Conservation (phyloP, 2,113 vertebrate genomes). For the Apeltes quadracus region DNA sequence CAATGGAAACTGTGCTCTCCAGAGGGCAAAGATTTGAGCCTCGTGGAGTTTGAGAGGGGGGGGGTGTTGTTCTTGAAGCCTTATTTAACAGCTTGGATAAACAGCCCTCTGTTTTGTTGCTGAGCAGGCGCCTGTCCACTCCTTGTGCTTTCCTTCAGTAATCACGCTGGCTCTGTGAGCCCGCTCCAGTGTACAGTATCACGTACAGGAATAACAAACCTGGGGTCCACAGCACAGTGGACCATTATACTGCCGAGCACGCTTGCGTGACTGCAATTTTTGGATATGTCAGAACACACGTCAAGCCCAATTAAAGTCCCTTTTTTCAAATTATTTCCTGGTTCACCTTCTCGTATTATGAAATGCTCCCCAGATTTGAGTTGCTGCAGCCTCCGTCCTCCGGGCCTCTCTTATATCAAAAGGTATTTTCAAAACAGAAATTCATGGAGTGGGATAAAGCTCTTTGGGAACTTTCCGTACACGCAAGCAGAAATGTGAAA, state of each 20-base stretch:
- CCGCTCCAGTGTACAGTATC: constrained; percentile 72
- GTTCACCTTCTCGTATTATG: constrained; percentile 67
- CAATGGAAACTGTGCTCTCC: constrained; percentile 83
- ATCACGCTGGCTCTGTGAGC: constrained; percentile 62
- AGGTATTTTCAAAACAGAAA: constrained; percentile 67
- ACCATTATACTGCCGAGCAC: constrained; percentile 69
- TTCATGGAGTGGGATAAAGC: constrained; percentile 23
- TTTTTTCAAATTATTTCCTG: constrained; percentile 54
- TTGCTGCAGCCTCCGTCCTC: constrained; percentile 40
- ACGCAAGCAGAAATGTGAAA: constrained; percentile 48
- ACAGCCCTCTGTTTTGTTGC: constrained; percentile 77
- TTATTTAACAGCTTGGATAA: constrained; percentile 82
- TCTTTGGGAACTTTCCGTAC: constrained; percentile 61
- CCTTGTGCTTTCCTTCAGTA: constrained; percentile 73
- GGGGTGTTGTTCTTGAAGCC: constrained; percentile 75
- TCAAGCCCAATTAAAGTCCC: constrained; percentile 69
- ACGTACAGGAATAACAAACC: constrained; percentile 80
- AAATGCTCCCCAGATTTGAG: constrained; percentile 64
- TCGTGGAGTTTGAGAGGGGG: constrained; percentile 56
- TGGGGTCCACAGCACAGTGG: constrained; percentile 71
- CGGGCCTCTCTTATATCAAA: constrained; percentile 75
- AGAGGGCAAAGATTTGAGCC: constrained; percentile 81
- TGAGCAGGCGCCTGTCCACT: constrained; percentile 65
- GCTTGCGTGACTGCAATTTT: constrained; percentile 61
- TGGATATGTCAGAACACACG: constrained; percentile 57